These are phyloP conservation scores for Hepsetus odoe DNA, from an alignment of 2,113 vertebrate species.

Conservation along the genomic window DNA sequence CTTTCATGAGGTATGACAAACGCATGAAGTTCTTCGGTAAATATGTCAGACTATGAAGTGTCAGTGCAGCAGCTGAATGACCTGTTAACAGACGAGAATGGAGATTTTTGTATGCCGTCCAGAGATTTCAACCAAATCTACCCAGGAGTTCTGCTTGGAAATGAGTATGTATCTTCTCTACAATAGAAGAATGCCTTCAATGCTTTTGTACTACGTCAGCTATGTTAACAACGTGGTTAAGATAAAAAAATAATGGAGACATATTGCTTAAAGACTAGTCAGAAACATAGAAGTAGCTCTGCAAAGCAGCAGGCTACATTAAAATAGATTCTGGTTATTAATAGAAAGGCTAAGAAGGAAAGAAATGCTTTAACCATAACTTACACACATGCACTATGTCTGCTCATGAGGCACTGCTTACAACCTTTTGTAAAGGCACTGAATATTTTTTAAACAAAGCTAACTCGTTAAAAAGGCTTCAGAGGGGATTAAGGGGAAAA, in stretches of 20 bases:
- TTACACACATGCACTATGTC: neutral
- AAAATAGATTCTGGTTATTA: neutral
- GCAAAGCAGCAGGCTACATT: neutral
- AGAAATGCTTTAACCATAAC: neutral
- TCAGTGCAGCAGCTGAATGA: constrained; percentile 92
- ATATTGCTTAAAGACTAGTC: neutral
- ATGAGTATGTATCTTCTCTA: constrained; percentile 79
- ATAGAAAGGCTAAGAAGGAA: neutral
- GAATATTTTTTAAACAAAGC: no score
- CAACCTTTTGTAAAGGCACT: neutral
- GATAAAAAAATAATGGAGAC: neutral
- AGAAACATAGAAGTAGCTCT: neutral
- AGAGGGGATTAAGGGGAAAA: no score
- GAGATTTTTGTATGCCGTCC: constrained; percentile 87
- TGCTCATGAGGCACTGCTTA: neutral
- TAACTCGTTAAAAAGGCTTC: no score
- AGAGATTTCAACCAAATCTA: constrained; percentile 87
- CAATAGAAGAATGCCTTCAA: neutral
- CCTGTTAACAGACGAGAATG: constrained; percentile 83
- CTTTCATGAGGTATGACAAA: neutral
- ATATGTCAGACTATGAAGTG: constrained; percentile 81
- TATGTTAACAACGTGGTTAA: no score
- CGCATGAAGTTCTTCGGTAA: neutral
- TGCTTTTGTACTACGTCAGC: neutral
- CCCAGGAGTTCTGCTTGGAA: constrained; percentile 87